Evolutionary conservation across 1,140 invertebrate genomes (phyloP), one percentile per base, ranked within the genome.

Genomic region (Odontomachus brunneus): DNA sequence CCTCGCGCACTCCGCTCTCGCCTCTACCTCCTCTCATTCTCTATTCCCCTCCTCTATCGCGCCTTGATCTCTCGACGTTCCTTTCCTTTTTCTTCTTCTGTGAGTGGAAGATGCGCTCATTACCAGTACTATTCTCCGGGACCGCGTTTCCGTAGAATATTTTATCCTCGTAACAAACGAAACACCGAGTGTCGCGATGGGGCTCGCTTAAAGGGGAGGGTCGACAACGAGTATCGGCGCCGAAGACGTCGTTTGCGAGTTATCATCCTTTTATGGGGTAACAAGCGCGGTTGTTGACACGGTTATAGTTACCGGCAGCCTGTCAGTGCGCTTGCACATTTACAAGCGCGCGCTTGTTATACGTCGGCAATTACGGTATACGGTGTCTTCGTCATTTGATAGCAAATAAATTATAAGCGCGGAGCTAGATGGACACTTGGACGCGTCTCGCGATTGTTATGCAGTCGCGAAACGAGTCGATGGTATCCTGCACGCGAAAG

Each of bases 101-200:
- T 57, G 22, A 19, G 48, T 33, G 62, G 51, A 72, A 84, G 33
- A 66, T 59, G 44, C 83, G 44, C 78, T 88, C 83, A 83, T 88
- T 88, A 88, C 44, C 57, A 17, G 72, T 66, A 80, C 71, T 76
- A 88, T 88, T 85, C 29, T 69, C 9, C 17, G 67, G 57, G 59
- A 84, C n/a, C n/a, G n/a, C 67, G 51, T 59, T 51, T 19, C 11
- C 26, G n/a, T 12, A 49, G 44, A 73, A 82, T 66, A 76, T 87
- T 73, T 84, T 49, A 71, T 76, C 48, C 59, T 74, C 53, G 48
- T 66, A 55, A 62, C 38, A 60, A 19, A 26, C 49, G 22, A 63
- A 17, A 38, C 60, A 38, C n/a, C 69, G 55, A n/a, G 15, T 71
- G 51, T 5, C 55, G 60, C 60, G 26, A 63, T n/a, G 49, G 49